Base-by-base conservation (phyloP, 2,888 invertebrate genomes). In the Chironomus riparius region DNA sequence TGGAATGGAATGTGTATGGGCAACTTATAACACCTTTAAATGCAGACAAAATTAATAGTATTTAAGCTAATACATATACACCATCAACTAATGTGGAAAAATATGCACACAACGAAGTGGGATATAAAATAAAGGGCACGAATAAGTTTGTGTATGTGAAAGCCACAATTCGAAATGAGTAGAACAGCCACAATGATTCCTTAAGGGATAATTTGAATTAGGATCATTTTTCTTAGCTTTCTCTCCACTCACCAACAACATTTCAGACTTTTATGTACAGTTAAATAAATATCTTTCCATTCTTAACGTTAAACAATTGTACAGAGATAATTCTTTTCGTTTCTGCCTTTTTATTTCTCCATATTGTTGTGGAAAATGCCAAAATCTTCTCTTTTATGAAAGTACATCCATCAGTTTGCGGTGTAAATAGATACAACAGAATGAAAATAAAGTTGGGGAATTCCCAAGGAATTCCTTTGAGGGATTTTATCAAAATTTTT, bases 111-210 rank as follows among this genome's bases (percentile, higher is more conserved):
- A 38, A 4, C 38, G 4, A 1, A 38, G 7, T 3, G 5, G 10
- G 2, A 38, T 38, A 10, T 1, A 38, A 38, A 38, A 4, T 4
- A 38, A 38, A 38, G 38, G 38, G 38, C 7, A 38, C 10, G 38
- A 38, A 10, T 38, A 10, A 38, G 38, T 38, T 38, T 38, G 38
- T 38, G 38, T 38, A 10, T 38, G 65, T 65, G 21, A 24, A 65
- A 65, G 65, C 65, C 65, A 65, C 65, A 65, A 65, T 65, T 65
- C 24, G 65, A 65, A 65, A 65, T 65, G 65, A 65, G 65, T 65
- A 65, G 22, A 24, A 65, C 65, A 21, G 65, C 65, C 21, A 65
- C 22, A 65, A 65, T 18, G 24, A 65, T 65, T 65, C 65, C 65
- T 65, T 18, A 24, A 65, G 65, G 65, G 65, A 65, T 65, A 65